Evolutionary conservation across 2,113 vertebrate species (phyloP).

Genomic region (Cettia cetti): DNA sequence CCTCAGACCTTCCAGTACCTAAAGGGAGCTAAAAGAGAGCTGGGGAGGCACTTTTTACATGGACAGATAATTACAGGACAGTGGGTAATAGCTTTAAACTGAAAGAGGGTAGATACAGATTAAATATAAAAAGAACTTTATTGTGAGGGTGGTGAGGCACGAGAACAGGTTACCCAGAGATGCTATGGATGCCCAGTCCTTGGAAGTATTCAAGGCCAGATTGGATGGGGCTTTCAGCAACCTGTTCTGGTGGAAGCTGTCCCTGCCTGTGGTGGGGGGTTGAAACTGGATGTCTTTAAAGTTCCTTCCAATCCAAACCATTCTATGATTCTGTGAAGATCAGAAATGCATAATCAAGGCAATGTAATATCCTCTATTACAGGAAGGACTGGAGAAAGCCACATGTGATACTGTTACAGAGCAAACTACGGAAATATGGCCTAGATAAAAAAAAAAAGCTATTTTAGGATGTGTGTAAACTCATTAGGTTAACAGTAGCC

Average conservation of each 20-base stretch:
- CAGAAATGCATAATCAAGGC: not conserved
- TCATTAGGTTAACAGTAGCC: not conserved
- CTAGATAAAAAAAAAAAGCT: conserved; percentile 35
- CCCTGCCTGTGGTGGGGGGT: not conserved
- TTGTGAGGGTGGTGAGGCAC: not conserved
- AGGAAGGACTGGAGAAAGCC: conserved; percentile 22
- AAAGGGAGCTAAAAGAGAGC: not conserved
- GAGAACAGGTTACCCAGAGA: not conserved
- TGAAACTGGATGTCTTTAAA: not conserved
- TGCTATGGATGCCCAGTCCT: not conserved
- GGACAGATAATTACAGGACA: not conserved
- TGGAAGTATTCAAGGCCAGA: not conserved
- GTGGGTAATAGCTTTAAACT: not conserved
- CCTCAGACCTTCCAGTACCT: not conserved
- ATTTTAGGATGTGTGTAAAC: not conserved
- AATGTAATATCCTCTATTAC: not conserved
- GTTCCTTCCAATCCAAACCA: not conserved
- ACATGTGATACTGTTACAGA: not conserved
- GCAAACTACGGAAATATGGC: not conserved
- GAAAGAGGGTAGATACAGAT: not conserved
- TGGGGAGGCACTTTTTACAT: not conserved
- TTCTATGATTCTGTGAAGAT: not conserved
- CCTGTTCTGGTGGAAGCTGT: not conserved
- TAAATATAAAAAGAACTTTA: not conserved
- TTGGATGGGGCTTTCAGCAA: not conserved